Evolutionary conservation across 2,888 invertebrate species (phyloP), one percentile per base, ranked within the genome.

Genomic region (Tineola bisselliella): DNA sequence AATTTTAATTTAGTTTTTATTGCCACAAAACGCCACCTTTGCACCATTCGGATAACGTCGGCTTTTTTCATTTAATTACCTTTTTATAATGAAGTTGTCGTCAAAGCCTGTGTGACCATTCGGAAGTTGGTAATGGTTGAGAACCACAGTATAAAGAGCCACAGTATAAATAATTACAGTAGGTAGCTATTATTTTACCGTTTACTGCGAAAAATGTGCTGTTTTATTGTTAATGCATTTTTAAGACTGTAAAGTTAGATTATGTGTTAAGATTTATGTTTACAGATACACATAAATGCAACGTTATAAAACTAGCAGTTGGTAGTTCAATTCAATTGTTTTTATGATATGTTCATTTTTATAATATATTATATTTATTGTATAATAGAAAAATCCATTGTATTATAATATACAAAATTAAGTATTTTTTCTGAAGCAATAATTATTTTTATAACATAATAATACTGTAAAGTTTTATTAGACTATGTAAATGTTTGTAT

Each of bases 71-170:
- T 13, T 44, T 59, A 59, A 59, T 59, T 59, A 44, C 44, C 44
- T 59, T 59, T 62, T 63, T 61, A 63, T 74, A 79, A 83, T 81
- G 71, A 77, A 81, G 79, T 74, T 76, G 80, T 81, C 76, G 72
- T 67, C 44, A 44, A 43, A 44, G 19, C 25, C 15, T 63, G 58
- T 67, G 59, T 44, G 68, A 70, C 59, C 59, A 44, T 59, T 68
- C 69, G 68, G 74, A 72, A 74, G 73, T 73, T 65, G 64, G 61
- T 52, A 44, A 43, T 44, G 44, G 57, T 38, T 38, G 10, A 31
- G 6, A 5, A 31, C 31, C 31, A 10, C 31, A 31, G 10, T 31
- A 31, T 31, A 4, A 25, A 25, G 25, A 38, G 38, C 11, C 10
- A 38, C 38, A 38, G 38, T 38, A 38, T 10, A 38, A 38, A 38